These are phyloP conservation scores for Ophraella communa DNA, from an alignment of 2,888 invertebrate species.

Conservation along the genomic window DNA sequence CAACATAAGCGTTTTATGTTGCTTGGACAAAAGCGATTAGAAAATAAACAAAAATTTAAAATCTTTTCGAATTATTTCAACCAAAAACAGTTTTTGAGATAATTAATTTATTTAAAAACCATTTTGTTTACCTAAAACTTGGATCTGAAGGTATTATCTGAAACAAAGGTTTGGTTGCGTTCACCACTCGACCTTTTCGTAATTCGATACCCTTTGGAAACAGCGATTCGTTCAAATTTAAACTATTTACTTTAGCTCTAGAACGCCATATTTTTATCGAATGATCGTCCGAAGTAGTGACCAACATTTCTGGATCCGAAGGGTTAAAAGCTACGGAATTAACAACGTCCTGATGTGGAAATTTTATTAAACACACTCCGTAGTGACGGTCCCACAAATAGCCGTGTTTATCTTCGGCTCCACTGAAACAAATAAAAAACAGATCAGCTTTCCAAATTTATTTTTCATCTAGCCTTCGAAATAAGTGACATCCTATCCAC, in stretches of 20 bases:
- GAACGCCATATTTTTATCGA: conserved; percentile 72
- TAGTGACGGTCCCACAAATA: conserved; percentile 88
- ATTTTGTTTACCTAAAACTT: no score
- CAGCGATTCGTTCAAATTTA: conserved; percentile 58
- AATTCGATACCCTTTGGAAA: conserved; percentile 61
- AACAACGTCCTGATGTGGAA: conserved; percentile 80
- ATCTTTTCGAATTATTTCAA: not conserved
- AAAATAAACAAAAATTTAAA: no score
- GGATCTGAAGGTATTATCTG: no score
- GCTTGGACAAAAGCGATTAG: no score
- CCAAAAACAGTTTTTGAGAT: not conserved
- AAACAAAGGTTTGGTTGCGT: conserved; percentile 13
- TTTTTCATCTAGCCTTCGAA: no score
- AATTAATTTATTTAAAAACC: not conserved
- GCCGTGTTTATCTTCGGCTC: conserved; percentile 83
- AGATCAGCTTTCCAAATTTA: no score
- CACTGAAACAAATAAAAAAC: conserved; percentile 63
- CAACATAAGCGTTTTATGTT: no score
- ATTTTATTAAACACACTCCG: conserved; percentile 76
- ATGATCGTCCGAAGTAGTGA: conserved; percentile 83
- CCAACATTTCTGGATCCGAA: conserved; percentile 77
- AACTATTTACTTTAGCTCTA: conserved; percentile 59
- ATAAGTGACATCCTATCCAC: no score
- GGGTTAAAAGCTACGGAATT: conserved; percentile 88
- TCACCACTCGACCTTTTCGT: conserved; percentile 34